A percentile compares a stretch with the other conserved stretches of the same genome.
Evolutionary conservation across 1,140 invertebrate genomes (phyloP).

Genomic region (Aphaenogaster floridana): DNA sequence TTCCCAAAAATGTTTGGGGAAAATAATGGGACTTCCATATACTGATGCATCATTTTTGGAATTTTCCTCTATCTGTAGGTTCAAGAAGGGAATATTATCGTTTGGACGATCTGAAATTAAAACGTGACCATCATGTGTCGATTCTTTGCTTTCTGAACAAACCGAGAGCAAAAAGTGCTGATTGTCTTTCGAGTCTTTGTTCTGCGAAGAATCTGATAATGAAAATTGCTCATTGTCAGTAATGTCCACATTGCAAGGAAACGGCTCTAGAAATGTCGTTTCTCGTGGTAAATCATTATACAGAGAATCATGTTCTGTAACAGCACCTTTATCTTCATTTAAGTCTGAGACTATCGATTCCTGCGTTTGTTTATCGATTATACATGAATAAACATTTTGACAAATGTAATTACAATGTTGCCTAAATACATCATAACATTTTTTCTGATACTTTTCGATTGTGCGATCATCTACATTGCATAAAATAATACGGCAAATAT

Average conservation of each 20-base stretch:
- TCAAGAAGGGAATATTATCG: too few species aligned
- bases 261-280: background rate
- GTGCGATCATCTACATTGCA: too few species aligned
- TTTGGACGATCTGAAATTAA: too few species aligned
- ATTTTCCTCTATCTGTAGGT: too few species aligned
- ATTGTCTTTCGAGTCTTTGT: background rate
- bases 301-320: background rate
- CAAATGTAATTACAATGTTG: background rate
- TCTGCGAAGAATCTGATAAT: background rate
- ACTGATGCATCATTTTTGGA: too few species aligned
- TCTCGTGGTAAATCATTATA: background rate
- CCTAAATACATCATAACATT: background rate
- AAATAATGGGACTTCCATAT: background rate
- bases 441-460: background rate
- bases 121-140: background rate
- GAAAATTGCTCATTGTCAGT: background rate
- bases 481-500: too few species aligned
- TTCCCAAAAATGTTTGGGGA: constrained; percentile 10
- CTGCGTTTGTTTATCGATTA: background rate
- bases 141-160: constrained; percentile 1
- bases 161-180: background rate
- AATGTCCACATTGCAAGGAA: background rate
- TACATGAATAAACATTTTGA: background rate
- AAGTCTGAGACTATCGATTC: background rate
- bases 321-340: background rate